Evolutionary conservation across 92 coral and sea anemone genomes (phyloP), one percentile per base, ranked within the genome.

Genomic region (Parazoanthus darwini): DNA sequence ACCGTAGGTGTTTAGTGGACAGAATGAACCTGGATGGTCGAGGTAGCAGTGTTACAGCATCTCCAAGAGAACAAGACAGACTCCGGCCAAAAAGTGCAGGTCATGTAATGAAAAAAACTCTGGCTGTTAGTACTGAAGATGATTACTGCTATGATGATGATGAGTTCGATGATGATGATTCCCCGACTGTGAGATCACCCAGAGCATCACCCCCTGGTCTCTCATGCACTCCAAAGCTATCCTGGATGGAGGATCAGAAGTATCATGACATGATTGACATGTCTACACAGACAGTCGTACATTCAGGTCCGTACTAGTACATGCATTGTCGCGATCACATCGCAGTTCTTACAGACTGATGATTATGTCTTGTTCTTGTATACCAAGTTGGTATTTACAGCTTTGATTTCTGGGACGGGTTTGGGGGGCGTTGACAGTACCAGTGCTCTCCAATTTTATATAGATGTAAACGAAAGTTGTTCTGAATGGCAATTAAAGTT

Each of bases 231-330:
- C 75, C 92, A 51, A 81, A 73, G 78, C 65, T 80, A 25, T 85
- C 94, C 6, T 95, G 96, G 98, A 90, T 92, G 89, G 93, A 82
- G 35, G 54, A 81, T 67, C 66, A 84, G 42, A 88, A 78, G 13
- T 90, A 86, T 2, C 91, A 87, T 74, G 96, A 92, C 29, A 95
- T 91, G 98, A 85, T 91, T 38, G 98, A 95, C 88, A 95, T 90
- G 93, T 95, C 91, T 42, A 95, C 98, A 50, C 98, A 95, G 92
- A 95, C 98, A 65, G 96, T 95, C 36, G 94, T 95, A n/a, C 96
- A 95, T 79, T 93, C 98, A 74, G 98, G 96, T 95, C 70, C 6
- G 68, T 59, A 23, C 26, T 54, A 0, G 8, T 10, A 48, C 51
- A 8, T 48, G 11, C 51, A 48, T 48, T 48, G 51, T 48, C 51